Evolutionary conservation across 1,140 invertebrate genomes (phyloP).

Genomic region (Potamilus streckersoni): DNA sequence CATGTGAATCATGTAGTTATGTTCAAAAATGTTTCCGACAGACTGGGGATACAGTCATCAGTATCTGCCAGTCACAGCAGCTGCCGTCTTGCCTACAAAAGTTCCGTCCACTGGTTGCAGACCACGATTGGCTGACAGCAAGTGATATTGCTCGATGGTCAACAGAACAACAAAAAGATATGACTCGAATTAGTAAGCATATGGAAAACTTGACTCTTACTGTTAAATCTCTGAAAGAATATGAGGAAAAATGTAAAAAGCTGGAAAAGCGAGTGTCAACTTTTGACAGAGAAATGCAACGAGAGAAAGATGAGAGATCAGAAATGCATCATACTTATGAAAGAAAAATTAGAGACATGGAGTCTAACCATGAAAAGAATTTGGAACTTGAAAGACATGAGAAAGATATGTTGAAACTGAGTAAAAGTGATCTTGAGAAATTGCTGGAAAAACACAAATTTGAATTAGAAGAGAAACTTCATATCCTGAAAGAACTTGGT

Average conservation of each 20-base stretch:
- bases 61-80: constrained; percentile 57
- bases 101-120: constrained; percentile 48
- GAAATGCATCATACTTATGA: constrained; percentile 56
- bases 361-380: constrained; percentile 39
- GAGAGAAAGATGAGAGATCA: constrained; percentile 52
- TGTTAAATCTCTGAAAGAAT: constrained; percentile 52
- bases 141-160: constrained; percentile 62
- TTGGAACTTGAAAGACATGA: constrained; percentile 46
- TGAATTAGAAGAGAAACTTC: constrained; percentile 22
- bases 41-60: constrained; percentile 51
- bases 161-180: constrained; percentile 62
- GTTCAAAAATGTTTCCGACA: constrained; percentile 59
- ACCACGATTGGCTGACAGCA: constrained; percentile 56
- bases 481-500: constrained; percentile 47
- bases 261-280: constrained; percentile 51
- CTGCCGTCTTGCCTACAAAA: constrained; percentile 60
- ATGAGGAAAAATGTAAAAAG: constrained; percentile 45
- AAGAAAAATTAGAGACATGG: constrained; percentile 49
- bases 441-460: constrained; percentile 41
- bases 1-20: constrained; percentile 62
- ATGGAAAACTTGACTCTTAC: constrained; percentile 46
- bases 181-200: constrained; percentile 57
- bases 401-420: constrained; percentile 22
- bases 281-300: constrained; percentile 52
- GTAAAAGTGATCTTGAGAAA: constrained; percentile 20